Evolutionary conservation across 1,140 invertebrate genomes (phyloP), one percentile per base, ranked within the genome.

Genomic region (Steinernema feltiae): DNA sequence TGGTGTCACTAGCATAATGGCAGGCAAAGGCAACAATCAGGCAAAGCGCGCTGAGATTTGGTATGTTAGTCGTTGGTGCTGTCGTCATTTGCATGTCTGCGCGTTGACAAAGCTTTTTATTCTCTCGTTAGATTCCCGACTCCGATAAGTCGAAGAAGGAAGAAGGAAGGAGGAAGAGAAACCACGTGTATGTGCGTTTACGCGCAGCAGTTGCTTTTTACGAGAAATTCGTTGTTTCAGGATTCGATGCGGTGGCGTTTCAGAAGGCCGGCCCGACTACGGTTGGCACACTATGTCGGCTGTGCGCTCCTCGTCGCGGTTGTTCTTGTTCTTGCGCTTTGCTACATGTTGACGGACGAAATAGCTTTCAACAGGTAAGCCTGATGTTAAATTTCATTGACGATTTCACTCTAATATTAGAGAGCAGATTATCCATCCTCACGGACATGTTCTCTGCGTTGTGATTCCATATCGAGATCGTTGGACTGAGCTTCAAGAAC

Each of bases 391-490:
- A n/a, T 27, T 27, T 27, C 53, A 7, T 63, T 27, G 53, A 63
- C 24, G 2, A n/a, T 17, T 63, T 63, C 7, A 15, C 53, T 27
- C 3, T n/a, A 12, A 3, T 27, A 15, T 63, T 27, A 63, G 53
- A 21, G 53, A 63, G 24, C 53, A 63, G 24, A 63, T 63, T 7
- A 27, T 63, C 12, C 15, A 63, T 3, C 32, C 72, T 24, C 48
- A 24, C 7, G 27, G 24, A 31, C 78, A 90, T 80, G 85, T 85
- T 79, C 87, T 97, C 81, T 94, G 93, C 72, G 88, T 98, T 74
- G 88, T 97, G 77, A 92, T 98, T 72, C 95, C 95, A 81, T 97
- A 93, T 88, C 89, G 94, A 85, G 94, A 99, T 87, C 89, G 97
- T 76, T 96, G 97, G 87, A 94, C 98, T 83, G 96, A 99, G 87